phyloP scores from a whole-genome alignment of 2,888 invertebrate species.

The Pristionchus entomophagus region DNA sequence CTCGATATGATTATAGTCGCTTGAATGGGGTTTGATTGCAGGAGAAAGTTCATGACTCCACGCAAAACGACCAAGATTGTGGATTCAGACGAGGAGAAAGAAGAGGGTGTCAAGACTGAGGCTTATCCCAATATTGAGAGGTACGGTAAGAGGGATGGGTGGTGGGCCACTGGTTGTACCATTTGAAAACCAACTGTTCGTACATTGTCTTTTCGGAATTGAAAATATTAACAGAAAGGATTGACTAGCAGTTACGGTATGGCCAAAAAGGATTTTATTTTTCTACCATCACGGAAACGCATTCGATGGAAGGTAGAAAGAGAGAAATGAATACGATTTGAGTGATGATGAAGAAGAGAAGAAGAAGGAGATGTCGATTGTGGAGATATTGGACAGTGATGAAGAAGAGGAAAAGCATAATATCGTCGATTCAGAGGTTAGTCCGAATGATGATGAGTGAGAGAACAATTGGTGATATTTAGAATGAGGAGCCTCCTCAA shows the following conservation, averaged over 20 bases:
- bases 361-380: neutral
- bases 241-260: too few species aligned
- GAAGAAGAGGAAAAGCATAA: slow-evolving; percentile 14
- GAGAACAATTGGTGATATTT: neutral
- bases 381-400: slow-evolving; percentile 22
- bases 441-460: neutral
- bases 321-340: neutral
- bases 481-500: neutral
- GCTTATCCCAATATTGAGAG: slow-evolving; percentile 10
- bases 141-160: neutral
- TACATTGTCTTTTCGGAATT: too few species aligned
- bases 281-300: too few species aligned
- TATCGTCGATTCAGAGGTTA: slow-evolving; percentile 11
- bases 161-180: too few species aligned
- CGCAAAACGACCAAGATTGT: slow-evolving; percentile 1
- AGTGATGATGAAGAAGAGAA: slow-evolving; percentile 21
- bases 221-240: too few species aligned
- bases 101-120: slow-evolving; percentile 3
- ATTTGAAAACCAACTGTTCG: too few species aligned
- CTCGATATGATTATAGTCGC: neutral
- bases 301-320: too few species aligned
- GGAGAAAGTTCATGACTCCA: slow-evolving; percentile 32
- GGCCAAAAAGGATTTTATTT: too few species aligned
- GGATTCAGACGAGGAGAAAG: slow-evolving; percentile 3
- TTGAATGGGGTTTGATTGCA: neutral